A percentile compares a stretch with the other conserved stretches of the same genome.
Evolutionary conservation across 2,113 vertebrate genomes (phyloP).

Genomic region (Tympanuchus pallidicinctus): DNA sequence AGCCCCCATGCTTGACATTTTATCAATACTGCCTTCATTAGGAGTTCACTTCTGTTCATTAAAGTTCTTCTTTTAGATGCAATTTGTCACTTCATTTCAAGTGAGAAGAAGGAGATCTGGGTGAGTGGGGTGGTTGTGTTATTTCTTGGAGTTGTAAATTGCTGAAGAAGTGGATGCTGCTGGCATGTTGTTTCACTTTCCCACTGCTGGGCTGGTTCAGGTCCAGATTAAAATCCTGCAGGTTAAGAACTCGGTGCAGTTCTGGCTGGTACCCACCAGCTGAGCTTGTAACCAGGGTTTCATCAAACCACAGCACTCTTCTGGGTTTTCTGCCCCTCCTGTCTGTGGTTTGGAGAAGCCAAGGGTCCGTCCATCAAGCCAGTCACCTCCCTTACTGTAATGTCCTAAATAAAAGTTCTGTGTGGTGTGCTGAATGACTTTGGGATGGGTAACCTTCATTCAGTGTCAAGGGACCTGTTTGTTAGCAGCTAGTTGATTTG

Average conservation of each 20-base stretch:
- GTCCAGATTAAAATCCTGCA: neutral
- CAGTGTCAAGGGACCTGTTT: neutral
- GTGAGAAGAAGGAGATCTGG: neutral
- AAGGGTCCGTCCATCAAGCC: neutral
- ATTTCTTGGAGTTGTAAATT: neutral
- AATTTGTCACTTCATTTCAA: neutral
- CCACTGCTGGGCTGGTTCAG: neutral
- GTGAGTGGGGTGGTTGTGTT: neutral
- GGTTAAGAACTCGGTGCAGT: neutral
- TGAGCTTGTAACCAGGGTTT: neutral
- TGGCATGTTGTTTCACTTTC: neutral
- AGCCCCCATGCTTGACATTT: neutral
- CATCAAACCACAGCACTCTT: neutral
- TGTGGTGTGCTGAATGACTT: neutral
- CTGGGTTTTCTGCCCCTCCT: neutral
- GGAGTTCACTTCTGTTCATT: conserved; percentile 39
- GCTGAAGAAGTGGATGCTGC: neutral
- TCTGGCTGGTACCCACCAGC: neutral
- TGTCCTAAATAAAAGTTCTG: neutral
- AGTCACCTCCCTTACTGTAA: neutral
- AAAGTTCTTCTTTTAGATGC: neutral
- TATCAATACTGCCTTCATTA: conserved; percentile 5
- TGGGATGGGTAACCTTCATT: neutral
- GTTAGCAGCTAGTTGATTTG: neutral
- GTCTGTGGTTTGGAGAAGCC: neutral